Percentiles rank a stretch among this genome's conserved stretches.
phyloP scores from a whole-genome alignment of 2,888 invertebrate genomes.

The Dione juno region DNA sequence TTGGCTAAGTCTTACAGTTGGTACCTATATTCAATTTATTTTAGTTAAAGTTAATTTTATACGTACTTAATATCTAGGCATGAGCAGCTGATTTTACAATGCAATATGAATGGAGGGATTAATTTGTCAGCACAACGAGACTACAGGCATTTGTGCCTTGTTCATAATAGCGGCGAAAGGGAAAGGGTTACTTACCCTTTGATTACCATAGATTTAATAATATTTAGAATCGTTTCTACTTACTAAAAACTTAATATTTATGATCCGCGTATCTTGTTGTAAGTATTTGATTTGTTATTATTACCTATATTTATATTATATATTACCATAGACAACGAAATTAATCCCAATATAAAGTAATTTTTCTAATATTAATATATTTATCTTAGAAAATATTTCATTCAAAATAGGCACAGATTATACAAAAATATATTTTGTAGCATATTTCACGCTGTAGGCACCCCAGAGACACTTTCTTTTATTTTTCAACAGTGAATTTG shows the following conservation, averaged over 20 bases:
- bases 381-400: no score
- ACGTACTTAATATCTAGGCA: background rate
- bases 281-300: background rate
- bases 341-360: no score
- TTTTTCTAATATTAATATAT: background rate
- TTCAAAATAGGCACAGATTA: no score
- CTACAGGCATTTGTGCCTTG: constrained; percentile 45
- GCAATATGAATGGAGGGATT: constrained; percentile 35
- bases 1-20: no score
- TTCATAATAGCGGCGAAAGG: constrained; percentile 48
- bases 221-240: constrained; percentile 32
- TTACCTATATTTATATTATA: no score
- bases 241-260: no score
- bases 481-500: background rate
- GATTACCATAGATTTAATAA: constrained; percentile 42
- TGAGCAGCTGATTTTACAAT: constrained; percentile 19
- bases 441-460: no score
- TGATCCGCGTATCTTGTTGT: no score
- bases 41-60: background rate
- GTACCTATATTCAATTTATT: background rate
- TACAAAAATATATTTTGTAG: no score
- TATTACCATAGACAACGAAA: no score
- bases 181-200: constrained; percentile 57
- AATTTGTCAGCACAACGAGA: constrained; percentile 40
- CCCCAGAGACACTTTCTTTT: background rate